These are phyloP conservation scores for Apeira syringaria DNA, from an alignment of 2,888 invertebrate genomes.

Conservation along the genomic window DNA sequence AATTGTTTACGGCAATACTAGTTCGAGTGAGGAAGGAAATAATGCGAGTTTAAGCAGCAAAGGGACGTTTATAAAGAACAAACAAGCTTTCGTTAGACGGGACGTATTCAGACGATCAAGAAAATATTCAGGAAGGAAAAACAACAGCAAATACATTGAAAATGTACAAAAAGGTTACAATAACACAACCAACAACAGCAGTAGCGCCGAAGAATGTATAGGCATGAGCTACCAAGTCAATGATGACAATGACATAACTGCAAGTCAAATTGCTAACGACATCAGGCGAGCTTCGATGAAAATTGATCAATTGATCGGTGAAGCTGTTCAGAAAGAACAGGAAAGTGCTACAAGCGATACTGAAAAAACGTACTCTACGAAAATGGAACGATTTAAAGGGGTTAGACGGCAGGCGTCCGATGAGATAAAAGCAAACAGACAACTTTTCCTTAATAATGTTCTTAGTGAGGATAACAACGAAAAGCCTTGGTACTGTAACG, in stretches of 20 bases:
- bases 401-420: constrained; percentile 77
- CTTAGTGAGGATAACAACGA: constrained; percentile 67
- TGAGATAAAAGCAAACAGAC: constrained; percentile 75
- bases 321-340: constrained; percentile 64
- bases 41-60: constrained; percentile 64
- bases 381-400: constrained; percentile 83
- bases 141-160: constrained; percentile 61
- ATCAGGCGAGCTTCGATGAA: constrained; percentile 81
- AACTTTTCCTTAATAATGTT: constrained; percentile 71
- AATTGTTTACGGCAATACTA: constrained; percentile 71
- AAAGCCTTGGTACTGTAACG: constrained; percentile 80
- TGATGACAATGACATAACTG: constrained; percentile 81
- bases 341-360: constrained; percentile 63
- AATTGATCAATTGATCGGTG: constrained; percentile 80
- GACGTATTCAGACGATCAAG: constrained; percentile 78
- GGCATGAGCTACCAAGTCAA: constrained; percentile 79
- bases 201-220: constrained; percentile 74
- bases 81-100: constrained; percentile 78
- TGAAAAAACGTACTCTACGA: constrained; percentile 78
- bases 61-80: constrained; percentile 84
- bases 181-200: constrained; percentile 66
- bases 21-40: constrained; percentile 79
- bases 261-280: constrained; percentile 81
- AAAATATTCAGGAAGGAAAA: constrained; percentile 77
- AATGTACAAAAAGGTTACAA: constrained; percentile 61